Conservation (phyloP, 2,888 invertebrate genomes). For the Lasioglossum morio region DNA sequence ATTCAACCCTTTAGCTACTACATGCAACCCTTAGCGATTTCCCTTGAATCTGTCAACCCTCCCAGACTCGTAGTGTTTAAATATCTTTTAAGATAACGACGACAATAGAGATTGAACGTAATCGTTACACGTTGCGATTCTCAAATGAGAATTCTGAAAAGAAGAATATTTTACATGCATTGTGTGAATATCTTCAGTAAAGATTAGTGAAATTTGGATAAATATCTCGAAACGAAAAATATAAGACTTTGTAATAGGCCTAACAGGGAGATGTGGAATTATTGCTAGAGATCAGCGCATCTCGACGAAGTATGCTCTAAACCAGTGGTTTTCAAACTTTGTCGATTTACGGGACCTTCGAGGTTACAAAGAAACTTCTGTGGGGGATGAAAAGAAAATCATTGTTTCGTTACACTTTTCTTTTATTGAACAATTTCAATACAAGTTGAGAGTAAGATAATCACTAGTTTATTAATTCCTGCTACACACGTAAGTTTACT, state of each 20-base stretch:
- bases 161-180: background rate
- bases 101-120: background rate
- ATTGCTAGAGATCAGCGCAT: background rate
- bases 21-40: background rate
- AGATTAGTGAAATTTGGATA: background rate
- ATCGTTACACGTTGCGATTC: background rate
- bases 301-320: background rate
- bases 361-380: background rate
- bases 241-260: background rate
- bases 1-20: constrained; percentile 2
- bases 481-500: background rate
- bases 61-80: background rate
- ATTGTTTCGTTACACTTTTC: background rate
- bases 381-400: background rate
- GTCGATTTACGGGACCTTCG: background rate
- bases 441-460: background rate
- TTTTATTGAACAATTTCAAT: background rate
- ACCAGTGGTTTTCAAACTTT: constrained; percentile 3
- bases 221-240: background rate
- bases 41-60: background rate
- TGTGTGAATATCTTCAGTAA: background rate
- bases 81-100: background rate
- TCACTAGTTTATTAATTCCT: background rate
- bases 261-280: background rate
- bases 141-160: background rate